Evolutionary conservation across 2,797 vertebrate genomes (phyloP).

Genomic region (Acridotheres tristis): DNA sequence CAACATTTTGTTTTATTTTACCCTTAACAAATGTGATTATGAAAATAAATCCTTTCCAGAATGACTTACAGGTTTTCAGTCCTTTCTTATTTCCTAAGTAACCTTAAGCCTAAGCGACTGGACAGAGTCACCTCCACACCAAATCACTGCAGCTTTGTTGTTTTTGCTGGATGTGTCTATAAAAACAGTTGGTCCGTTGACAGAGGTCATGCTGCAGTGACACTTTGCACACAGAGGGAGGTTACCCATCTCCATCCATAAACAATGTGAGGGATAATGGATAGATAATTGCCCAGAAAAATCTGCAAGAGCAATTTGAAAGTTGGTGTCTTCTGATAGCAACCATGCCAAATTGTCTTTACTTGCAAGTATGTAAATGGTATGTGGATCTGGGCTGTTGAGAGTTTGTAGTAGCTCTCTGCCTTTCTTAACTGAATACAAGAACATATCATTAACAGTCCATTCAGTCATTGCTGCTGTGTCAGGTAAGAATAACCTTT

Average conservation of each 20-base stretch:
- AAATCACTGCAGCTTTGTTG: not conserved
- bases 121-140: too few species aligned
- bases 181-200: not conserved
- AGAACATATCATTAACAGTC: not conserved
- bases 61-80: not conserved
- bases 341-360: not conserved
- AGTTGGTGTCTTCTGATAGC: not conserved
- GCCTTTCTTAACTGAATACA: not conserved
- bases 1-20: not conserved
- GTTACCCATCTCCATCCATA: not conserved
- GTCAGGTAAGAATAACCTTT: not conserved
- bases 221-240: not conserved
- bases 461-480: not conserved
- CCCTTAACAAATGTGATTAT: not conserved
- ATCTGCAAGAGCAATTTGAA: not conserved
- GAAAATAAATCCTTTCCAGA: not conserved
- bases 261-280: not conserved
- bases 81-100: not conserved
- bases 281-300: not conserved
- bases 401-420: not conserved
- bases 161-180: not conserved
- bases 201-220: not conserved
- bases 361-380: not conserved
- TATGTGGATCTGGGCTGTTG: not conserved
- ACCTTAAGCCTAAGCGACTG: not conserved